Evolutionary conservation across 1,140 invertebrate species (phyloP), one percentile per base, ranked within the genome.

Genomic region (Drosophila leontia): DNA sequence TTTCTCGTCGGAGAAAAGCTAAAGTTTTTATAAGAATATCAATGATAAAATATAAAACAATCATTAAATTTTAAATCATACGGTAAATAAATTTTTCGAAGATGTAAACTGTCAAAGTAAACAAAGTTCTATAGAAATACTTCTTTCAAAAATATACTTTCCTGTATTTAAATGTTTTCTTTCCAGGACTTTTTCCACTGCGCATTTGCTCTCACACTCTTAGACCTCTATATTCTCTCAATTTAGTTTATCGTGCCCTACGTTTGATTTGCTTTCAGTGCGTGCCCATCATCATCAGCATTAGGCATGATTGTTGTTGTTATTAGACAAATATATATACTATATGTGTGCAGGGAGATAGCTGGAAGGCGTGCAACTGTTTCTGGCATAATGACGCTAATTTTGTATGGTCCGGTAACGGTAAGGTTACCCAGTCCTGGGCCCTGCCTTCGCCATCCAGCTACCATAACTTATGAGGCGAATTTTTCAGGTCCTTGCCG

Each of bases 201-300:
- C 44, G 39, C 26, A 48, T 6, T 11, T 15, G 2, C 4, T 2
- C 53, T 19, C 53, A 26, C 53, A n/a, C 19, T 13, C 42, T 53
- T 13, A 9, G 41, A 69, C 57, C 34, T 37, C 44, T 42, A 58
- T 67, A 67, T 71, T 81, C 69, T 70, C 65, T 60, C 84, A 77
- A 88, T 84, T 88, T 74, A 61, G 64, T 75, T 79, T 65, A 69
- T 67, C 67, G 62, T 61, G 48, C 55, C 77, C 58, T 61, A 69
- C 79, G 70, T 76, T 74, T 83, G 80, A 83, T 88, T 80, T 80
- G 68, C 44, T 84, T 87, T 88, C 67, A 70, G 81, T 88, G 83
- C 83, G 83, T 87, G 83, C 72, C 77, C 84, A 87, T 87, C 83
- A 87, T 87, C 83, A 87, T 87, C 84, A 87, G 84, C 84, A 87